Conservation (phyloP, 2,888 invertebrate species). For the Protodeltote pygarga region DNA sequence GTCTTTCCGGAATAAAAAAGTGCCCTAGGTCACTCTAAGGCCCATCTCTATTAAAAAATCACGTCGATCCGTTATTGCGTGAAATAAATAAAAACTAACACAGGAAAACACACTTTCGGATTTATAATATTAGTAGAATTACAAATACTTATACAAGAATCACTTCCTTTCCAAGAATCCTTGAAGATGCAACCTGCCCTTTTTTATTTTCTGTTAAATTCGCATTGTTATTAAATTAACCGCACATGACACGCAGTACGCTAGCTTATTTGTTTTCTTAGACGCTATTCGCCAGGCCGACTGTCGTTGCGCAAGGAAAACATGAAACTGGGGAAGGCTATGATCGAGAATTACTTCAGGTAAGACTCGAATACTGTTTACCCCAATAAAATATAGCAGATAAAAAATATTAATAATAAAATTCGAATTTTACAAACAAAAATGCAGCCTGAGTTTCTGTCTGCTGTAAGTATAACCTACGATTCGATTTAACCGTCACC, state of each 20-base stretch:
- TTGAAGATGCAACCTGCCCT: slow-evolving; percentile 24
- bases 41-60: too few species aligned
- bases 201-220: slow-evolving; percentile 37
- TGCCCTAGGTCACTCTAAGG: too few species aligned
- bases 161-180: not conserved
- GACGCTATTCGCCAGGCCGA: slow-evolving; percentile 94
- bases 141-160: too few species aligned
- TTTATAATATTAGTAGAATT: too few species aligned
- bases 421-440: slow-evolving; percentile 27
- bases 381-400: not conserved
- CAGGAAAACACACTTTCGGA: too few species aligned
- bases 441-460: slow-evolving; percentile 40
- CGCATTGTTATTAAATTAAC: slow-evolving; percentile 50
- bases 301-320: slow-evolving; percentile 94
- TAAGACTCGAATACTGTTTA: slow-evolving; percentile 72
- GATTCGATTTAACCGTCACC: slow-evolving; percentile 9
- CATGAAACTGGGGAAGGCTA: slow-evolving; percentile 92
- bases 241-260: slow-evolving; percentile 64
- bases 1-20: too few species aligned
- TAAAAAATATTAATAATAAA: slow-evolving; percentile 13
- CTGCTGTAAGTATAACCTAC: slow-evolving; percentile 32
- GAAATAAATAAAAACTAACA: too few species aligned
- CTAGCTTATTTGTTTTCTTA: slow-evolving; percentile 86
- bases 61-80: too few species aligned
- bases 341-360: slow-evolving; percentile 94